Evolutionary conservation across 2,113 vertebrate species (phyloP).

Genomic region (Ailuropoda melanoleuca): DNA sequence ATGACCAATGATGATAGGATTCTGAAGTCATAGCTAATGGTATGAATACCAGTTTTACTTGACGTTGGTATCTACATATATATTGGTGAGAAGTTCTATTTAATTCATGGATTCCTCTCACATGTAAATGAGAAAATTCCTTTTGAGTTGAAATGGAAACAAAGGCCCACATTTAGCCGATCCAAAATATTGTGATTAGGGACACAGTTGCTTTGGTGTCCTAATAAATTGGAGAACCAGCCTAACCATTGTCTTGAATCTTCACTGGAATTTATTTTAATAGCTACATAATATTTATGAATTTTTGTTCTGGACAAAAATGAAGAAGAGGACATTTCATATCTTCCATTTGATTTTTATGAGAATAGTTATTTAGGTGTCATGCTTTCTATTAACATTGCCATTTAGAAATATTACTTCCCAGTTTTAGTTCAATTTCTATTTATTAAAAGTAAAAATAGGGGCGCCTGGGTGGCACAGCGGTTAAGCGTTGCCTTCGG

Average conservation of each 20-base stretch:
- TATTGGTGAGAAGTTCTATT: not conserved
- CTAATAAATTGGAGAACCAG: not conserved
- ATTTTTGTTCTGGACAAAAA: not conserved
- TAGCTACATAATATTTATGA: not conserved
- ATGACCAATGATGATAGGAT: not conserved
- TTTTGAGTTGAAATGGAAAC: not conserved
- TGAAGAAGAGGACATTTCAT: not conserved
- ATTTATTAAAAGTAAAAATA: slow-evolving; percentile 46
- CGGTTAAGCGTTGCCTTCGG: no score
- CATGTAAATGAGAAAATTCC: not conserved
- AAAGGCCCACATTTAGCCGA: not conserved
- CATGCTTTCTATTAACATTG: slow-evolving; percentile 18
- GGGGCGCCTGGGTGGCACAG: no score
- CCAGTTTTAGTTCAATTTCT: slow-evolving; percentile 47
- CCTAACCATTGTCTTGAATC: not conserved
- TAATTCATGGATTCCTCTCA: not conserved
- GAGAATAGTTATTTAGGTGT: slow-evolving; percentile 44
- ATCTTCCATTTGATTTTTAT: not conserved
- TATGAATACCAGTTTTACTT: not conserved
- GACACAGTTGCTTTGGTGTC: not conserved
- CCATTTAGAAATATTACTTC: slow-evolving; percentile 25
- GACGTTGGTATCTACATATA: not conserved
- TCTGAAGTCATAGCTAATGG: not conserved
- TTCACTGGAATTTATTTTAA: slow-evolving; percentile 35
- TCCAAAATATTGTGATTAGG: not conserved